Base-by-base conservation (phyloP, 2,888 invertebrate genomes). In the Perizoma flavofasciatum region DNA sequence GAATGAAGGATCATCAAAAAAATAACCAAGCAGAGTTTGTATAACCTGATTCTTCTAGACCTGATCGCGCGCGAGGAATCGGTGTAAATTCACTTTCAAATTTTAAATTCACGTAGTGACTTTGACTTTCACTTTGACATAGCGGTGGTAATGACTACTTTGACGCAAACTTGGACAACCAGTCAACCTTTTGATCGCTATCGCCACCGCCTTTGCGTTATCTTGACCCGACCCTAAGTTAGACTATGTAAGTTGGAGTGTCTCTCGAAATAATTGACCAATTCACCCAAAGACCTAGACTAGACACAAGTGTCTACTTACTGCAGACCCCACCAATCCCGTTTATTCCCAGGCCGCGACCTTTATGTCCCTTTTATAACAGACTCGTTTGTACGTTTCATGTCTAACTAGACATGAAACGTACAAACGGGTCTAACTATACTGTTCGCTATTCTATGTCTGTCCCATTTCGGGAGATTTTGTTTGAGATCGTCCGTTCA, bases 401-500 rank as follows among this genome's bases (percentile, higher is more conserved):
- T 54, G 59, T 49, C 40, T 55, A n/a, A n/a, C n/a, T n/a, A 55
- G 40, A 49, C 58, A 53, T 56, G 47, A 32, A 63, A 55, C 61
- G 58, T 49, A 64, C 40, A 54, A 57, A 64, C 53, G 61, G 60
- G 59, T 53, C 52, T 57, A 47, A 46, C 35, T 55, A 4, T 4
- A 55, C 10, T 45, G 6, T 39, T 22, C 5, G 45, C n/a, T 46
- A 47, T 46, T 46, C 53, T 37, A 45, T 11, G 40, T 59, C 55
- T 54, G 63, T 59, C 46, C 60, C 48, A 63, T 41, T 52, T 55
- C 34, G 49, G 34, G 46, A 61, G 55, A 63, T 59, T 65, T 55
- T 58, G 65, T 65, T 61, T 63, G 62, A 49, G 60, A 65, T 63
- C 56, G 61, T 55, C 52, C 61, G 55, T 65, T 63, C 63, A 61